Conservation (phyloP, 2,113 vertebrate genomes). For the Oceanodroma tethys region DNA sequence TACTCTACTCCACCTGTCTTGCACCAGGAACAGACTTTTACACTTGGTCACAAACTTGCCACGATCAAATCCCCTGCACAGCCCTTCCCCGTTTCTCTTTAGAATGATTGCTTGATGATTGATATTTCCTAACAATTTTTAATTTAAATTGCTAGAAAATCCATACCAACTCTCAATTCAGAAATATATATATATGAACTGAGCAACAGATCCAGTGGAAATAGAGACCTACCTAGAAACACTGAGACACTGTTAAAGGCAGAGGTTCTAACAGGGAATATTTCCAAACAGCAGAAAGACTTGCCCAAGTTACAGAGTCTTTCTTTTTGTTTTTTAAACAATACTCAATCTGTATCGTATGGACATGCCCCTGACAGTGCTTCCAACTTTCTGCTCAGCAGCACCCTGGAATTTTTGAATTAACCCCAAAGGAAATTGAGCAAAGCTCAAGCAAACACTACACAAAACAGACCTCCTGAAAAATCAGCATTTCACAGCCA, state of each 20-base stretch:
- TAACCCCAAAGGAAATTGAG: not conserved
- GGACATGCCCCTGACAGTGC: not conserved
- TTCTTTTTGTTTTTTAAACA: not conserved
- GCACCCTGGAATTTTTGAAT: not conserved
- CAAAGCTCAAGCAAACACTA: not conserved
- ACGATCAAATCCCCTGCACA: not conserved
- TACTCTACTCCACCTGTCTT: not conserved
- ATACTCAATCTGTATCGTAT: not conserved
- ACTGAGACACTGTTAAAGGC: not conserved
- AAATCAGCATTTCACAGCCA: not conserved
- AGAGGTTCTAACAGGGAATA: not conserved
- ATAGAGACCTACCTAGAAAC: not conserved
- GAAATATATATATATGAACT: not conserved
- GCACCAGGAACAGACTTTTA: not conserved
- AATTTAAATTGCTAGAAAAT: not conserved
- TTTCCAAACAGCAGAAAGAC: not conserved
- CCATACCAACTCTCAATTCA: not conserved
- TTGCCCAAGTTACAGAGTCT: not conserved
- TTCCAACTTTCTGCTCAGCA: conserved; percentile 35
- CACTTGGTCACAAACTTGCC: not conserved
- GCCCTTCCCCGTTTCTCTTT: not conserved
- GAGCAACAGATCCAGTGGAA: not conserved
- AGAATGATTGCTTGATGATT: not conserved
- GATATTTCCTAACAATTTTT: not conserved
- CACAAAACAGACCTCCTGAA: not conserved